These are phyloP conservation scores for Leptinotarsa texana DNA, from an alignment of 1,140 invertebrate species.

Conservation along the genomic window DNA sequence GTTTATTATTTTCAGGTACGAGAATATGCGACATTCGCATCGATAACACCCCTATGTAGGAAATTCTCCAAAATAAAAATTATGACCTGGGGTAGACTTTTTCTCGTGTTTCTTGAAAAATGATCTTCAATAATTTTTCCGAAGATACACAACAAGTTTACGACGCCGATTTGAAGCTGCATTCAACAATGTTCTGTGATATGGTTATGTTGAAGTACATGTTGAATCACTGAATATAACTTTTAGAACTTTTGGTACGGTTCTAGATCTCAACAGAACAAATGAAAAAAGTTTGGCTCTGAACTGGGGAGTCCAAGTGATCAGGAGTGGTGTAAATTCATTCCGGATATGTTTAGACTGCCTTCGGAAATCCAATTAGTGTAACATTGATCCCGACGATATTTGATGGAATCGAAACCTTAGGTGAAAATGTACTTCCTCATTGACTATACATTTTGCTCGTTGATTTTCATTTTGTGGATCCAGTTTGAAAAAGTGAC, in stretches of 20 bases:
- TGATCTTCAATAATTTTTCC: conserved; percentile 77
- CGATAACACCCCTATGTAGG: conserved; percentile 72
- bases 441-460: too few relatives aligned
- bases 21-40: conserved; percentile 70
- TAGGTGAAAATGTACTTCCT: conserved; percentile 61
- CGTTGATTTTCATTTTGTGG: too few relatives aligned
- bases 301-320: conserved; percentile 66
- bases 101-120: conserved; percentile 72
- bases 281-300: conserved; percentile 38
- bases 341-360: conserved; percentile 77
- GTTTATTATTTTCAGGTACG: conserved; percentile 58
- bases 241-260: not conserved
- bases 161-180: conserved; percentile 49
- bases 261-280: conserved; percentile 12
- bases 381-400: conserved; percentile 86
- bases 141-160: conserved; percentile 65
- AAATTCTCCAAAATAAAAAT: conserved; percentile 73
- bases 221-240: conserved; percentile 23
- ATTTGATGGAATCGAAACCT: conserved; percentile 81
- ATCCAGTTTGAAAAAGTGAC: too few relatives aligned
- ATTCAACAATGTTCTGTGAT: conserved; percentile 47
- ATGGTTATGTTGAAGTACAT: conserved; percentile 29
- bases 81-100: conserved; percentile 80
- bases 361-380: conserved; percentile 81
- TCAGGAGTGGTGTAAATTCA: conserved; percentile 78